A percentile compares a stretch with the other conserved stretches of the same genome.
phyloP scores from a whole-genome alignment of 64 coral and sea anemone species.

The Catalaphyllia jardinei region DNA sequence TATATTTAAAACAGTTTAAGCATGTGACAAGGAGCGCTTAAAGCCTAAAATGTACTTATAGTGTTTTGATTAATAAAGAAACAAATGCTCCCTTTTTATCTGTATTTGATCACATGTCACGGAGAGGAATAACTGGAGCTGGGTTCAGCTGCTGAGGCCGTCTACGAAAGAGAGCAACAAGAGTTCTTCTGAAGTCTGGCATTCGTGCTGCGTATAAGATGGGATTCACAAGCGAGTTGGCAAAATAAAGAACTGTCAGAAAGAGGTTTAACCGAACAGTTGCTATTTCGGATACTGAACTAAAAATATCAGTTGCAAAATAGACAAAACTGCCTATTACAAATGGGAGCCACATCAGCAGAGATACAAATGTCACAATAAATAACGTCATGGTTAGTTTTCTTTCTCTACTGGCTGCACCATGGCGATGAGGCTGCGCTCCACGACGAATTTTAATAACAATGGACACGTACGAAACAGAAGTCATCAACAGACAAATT shows the following conservation, averaged over 20 bases:
- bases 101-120: background rate
- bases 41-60: no score
- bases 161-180: background rate
- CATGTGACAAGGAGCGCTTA: no score
- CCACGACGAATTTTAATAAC: background rate
- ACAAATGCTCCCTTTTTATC: background rate
- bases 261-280: background rate
- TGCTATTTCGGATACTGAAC: background rate
- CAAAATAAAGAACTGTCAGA: background rate
- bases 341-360: background rate
- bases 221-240: background rate
- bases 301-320: background rate
- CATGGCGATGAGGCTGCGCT: background rate
- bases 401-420: background rate
- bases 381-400: constrained; percentile 1
- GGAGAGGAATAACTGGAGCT: background rate
- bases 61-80: no score
- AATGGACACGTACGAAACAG: background rate
- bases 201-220: background rate
- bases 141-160: background rate
- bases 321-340: background rate
- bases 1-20: no score
- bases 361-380: background rate
- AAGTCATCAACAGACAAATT: background rate
- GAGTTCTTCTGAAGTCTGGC: constrained; percentile 13